These are phyloP conservation scores for Loripinus fragilis DNA, from an alignment of 2,888 invertebrate genomes.

Conservation along the genomic window DNA sequence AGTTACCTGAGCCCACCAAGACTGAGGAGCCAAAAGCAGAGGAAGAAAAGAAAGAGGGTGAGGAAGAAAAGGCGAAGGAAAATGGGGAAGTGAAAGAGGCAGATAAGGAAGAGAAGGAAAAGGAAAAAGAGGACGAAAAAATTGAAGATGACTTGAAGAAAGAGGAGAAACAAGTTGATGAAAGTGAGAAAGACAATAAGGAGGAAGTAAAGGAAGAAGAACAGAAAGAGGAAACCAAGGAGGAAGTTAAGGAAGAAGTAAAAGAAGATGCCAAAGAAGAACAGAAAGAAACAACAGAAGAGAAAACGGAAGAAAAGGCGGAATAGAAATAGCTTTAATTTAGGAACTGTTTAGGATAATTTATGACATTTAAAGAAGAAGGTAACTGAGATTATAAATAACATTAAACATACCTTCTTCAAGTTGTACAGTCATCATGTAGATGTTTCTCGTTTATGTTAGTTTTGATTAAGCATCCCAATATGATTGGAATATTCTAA, in stretches of 20 bases:
- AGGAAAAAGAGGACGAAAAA: conserved; percentile 50
- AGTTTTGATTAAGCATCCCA: not conserved
- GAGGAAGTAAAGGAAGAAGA: conserved; percentile 52
- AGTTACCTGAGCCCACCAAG: conserved; percentile 38
- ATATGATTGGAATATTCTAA: not conserved
- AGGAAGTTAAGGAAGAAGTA: conserved; percentile 63
- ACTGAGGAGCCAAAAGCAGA: conserved; percentile 48
- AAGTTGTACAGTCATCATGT: conserved; percentile 10
- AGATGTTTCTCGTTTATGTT: conserved; percentile 3
- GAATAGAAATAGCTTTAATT: not conserved
- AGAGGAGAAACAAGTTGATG: conserved; percentile 49
- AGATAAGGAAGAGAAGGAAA: conserved; percentile 42
- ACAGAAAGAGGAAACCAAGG: conserved; percentile 59
- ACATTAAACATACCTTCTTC: conserved; percentile 2
- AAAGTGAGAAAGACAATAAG: conserved; percentile 54
- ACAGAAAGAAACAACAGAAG: conserved; percentile 34
- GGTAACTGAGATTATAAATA: conserved; percentile 1
- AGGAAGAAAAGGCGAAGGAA: conserved; percentile 37
- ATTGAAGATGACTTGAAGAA: conserved; percentile 54
- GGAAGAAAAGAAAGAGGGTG: conserved; percentile 53
- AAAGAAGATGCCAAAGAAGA: conserved; percentile 51
- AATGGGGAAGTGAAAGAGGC: conserved; percentile 40
- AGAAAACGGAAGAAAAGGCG: conserved; percentile 30
- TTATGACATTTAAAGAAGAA: conserved; percentile 4
- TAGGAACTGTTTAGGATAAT: conserved; percentile 3